A percentile compares a stretch with the other conserved stretches of the same genome.
Evolutionary conservation across 2,113 vertebrate species (phyloP).

Genomic region (Patagioenas fasciata): DNA sequence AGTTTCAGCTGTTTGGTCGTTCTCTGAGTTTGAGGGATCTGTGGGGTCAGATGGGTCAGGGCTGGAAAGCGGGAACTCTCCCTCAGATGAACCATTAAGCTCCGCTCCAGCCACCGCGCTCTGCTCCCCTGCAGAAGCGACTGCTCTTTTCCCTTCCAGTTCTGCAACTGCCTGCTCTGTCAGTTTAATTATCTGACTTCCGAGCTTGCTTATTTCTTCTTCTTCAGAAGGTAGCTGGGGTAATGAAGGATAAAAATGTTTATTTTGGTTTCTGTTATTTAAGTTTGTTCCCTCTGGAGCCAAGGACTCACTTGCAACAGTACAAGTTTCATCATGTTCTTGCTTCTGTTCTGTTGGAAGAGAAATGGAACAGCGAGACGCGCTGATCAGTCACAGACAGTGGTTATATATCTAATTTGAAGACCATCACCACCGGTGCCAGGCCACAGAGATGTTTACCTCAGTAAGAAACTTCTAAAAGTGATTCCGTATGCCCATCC

Average conservation of each 20-base stretch:
- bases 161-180: conserved; percentile 56
- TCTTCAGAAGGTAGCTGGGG: conserved; percentile 53
- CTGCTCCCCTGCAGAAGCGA: background rate
- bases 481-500: background rate
- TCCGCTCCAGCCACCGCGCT: conserved; percentile 15
- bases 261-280: conserved; percentile 70
- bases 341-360: conserved; percentile 77
- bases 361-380: conserved; percentile 62
- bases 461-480: background rate
- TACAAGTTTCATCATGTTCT: conserved; percentile 68
- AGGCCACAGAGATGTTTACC: background rate
- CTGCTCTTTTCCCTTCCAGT: conserved; percentile 61
- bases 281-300: conserved; percentile 74
- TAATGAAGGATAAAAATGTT: conserved; percentile 72
- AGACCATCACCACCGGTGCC: background rate
- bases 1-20: background rate
- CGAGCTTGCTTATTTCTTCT: conserved; percentile 70
- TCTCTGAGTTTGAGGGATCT: conserved; percentile 20
- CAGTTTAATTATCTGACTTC: conserved; percentile 69
- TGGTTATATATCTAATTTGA: background rate
- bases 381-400: background rate
- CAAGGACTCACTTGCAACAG: conserved; percentile 58
- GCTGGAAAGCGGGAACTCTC: conserved; percentile 35
- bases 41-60: conserved; percentile 33
- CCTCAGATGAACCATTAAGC: conserved; percentile 17